Evolutionary conservation across 2,888 invertebrate species (phyloP).

Genomic region (Platynereis dumerilii): DNA sequence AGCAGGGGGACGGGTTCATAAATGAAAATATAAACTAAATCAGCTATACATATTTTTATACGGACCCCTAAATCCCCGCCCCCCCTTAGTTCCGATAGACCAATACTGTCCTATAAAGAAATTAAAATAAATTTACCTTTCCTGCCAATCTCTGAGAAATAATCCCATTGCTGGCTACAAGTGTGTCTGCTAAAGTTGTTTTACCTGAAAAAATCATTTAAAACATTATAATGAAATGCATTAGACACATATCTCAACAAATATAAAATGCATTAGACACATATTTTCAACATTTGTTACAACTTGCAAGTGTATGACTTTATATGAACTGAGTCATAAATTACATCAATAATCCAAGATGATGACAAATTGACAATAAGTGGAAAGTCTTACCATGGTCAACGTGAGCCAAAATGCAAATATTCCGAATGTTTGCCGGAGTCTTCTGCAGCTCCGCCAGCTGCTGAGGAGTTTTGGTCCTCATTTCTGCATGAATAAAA

Average conservation of each 20-base stretch:
- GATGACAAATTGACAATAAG: background rate
- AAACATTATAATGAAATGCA: background rate
- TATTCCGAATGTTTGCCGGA: slow-evolving; percentile 77
- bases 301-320: too few relatives aligned
- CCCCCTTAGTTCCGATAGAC: too few relatives aligned
- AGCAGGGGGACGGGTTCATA: too few relatives aligned
- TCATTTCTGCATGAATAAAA: slow-evolving; percentile 37
- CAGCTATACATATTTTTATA: too few relatives aligned
- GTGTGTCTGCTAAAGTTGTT: slow-evolving; percentile 91
- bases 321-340: too few relatives aligned
- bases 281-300: too few relatives aligned
- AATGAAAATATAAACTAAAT: too few relatives aligned
- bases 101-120: too few relatives aligned
- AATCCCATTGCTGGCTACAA: slow-evolving; percentile 93
- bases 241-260: background rate
- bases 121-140: slow-evolving; percentile 71
- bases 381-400: slow-evolving; percentile 76
- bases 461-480: slow-evolving; percentile 43
- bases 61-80: too few relatives aligned
- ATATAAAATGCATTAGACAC: too few relatives aligned
- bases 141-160: slow-evolving; percentile 91
- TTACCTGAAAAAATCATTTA: slow-evolving; percentile 70
- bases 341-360: too few relatives aligned
- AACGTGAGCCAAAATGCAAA: slow-evolving; percentile 97
- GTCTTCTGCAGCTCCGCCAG: slow-evolving; percentile 74